Evolutionary conservation across 2,113 vertebrate species (phyloP), one percentile per base, ranked within the genome.

Genomic region (Indri indri): DNA sequence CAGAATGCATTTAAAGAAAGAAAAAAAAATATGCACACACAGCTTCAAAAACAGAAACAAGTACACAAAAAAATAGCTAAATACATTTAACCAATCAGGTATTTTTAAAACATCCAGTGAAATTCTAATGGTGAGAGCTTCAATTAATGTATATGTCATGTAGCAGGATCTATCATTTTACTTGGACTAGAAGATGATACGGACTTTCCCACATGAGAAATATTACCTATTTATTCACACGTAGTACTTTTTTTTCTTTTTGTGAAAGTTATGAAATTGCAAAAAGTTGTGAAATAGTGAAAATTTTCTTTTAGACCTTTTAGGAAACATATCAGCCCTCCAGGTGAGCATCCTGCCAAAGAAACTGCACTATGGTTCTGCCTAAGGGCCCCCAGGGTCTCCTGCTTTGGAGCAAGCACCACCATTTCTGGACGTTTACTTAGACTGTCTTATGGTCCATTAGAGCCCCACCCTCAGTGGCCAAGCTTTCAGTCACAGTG

Each of bases 341-440:
- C 18, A 52, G 11, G 25, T 37, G 25, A 34, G 17, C 3, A 32
- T 89, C 34, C 59, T 40, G 45, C 1, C 12, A 20, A 37, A 11
- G 22, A 45, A 17, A 5, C 3, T n/a, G 3, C 18, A 12, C 0
- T 32, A 13, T 4, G 30, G 10, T 2, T 30, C 34, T 84, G 20
- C 25, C 17, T 13, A 11, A 23, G 8, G 25, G 18, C 0, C 14
- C 10, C 14, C 4, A 4, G 27, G 2, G 3, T 23, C 81, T 25
- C 8, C 61, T 32, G 18, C 37, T 81, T 22, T 1, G 12, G 10
- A 52, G 5, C 5, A 6, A 34, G 4, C 9, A 16, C 7, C 42
- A 45, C 3, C 17, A 8, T 37, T 13, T 93, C 42, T 61, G 32
- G 32, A 40, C 6, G 5, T 54, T 37, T 23, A 10, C 8, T 40